Base-by-base conservation (phyloP, 1,140 invertebrate species). In the Leptinotarsa undecemlineata region DNA sequence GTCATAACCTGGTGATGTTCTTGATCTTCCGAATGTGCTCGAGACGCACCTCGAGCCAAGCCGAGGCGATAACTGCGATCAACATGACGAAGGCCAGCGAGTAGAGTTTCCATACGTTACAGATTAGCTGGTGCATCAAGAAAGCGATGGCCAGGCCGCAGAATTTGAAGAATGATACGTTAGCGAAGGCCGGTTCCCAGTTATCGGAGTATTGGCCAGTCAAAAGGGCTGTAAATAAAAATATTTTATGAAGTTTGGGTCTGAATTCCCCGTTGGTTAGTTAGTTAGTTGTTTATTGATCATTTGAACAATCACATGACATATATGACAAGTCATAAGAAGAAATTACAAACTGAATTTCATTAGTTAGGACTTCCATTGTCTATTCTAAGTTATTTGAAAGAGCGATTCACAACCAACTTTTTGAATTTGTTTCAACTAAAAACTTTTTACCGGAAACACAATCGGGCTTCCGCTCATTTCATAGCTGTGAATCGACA, bases 21-120 rank as follows among this genome's bases (percentile, higher is more conserved):
- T 82, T 84, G 17, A 82, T 76, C 77, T 82, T 85, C 66, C 83
- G 73, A 60, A 82, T 79, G 70, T 81, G 83, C 67, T 84, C 83
- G 69, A 86, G 73, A 71, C 80, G 75, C 8, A 84, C 78, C 74
- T 87, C 87, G 42, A 85, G 76, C 77, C 82, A 85, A 8, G 81
- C 81, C 72, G 86, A 87, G 3, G 86, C 83, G 17, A 84, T 64
- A 1, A 86, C 81, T 17, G 85, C 83, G 20, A 84, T 66, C 3
- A 86, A 62, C 76, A 88, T 78, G 2, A 85, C 77, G 13, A 80
- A 82, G 4, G 82, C 83, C 57, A 87, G 74, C 17, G 82, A 71
- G 76, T 88, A 88, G 19, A 88, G 76, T 75, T 88, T 88, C 73
- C 84, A 69, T 77, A 82, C 84, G 73, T 87, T 87, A 79, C 87